These are phyloP conservation scores for Acanthoscelides obtectus DNA, from an alignment of 2,888 invertebrate genomes.

Conservation along the genomic window DNA sequence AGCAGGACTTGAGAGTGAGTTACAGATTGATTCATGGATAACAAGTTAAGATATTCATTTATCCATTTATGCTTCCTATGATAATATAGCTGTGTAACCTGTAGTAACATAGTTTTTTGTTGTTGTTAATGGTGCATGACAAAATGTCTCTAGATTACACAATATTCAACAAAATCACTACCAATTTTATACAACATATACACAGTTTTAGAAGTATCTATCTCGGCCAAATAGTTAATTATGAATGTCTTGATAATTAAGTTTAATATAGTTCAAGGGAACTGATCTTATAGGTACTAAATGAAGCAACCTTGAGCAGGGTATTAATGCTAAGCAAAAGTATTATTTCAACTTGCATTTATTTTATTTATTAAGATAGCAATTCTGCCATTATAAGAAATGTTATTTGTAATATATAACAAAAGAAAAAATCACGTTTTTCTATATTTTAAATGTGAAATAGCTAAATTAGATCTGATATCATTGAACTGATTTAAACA, in stretches of 20 bases:
- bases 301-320: background rate
- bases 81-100: no score
- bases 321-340: background rate
- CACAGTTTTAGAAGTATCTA: background rate
- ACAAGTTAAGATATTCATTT: no score
- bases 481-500: no score
- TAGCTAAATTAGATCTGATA: no score
- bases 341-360: background rate
- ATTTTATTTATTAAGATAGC: background rate
- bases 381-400: background rate
- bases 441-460: no score
- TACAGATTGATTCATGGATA: no score
- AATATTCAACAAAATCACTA: background rate
- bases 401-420: no score
- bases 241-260: background rate
- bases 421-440: no score
- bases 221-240: background rate
- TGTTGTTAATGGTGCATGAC: background rate
- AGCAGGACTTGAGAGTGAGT: no score
- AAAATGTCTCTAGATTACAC: background rate
- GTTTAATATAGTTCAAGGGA: background rate
- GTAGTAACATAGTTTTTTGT: no score
- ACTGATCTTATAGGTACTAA: background rate
- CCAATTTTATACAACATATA: background rate
- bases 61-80: no score